Evolutionary conservation across 2,888 invertebrate species (phyloP).

Genomic region (Siphlonurus alternatus): DNA sequence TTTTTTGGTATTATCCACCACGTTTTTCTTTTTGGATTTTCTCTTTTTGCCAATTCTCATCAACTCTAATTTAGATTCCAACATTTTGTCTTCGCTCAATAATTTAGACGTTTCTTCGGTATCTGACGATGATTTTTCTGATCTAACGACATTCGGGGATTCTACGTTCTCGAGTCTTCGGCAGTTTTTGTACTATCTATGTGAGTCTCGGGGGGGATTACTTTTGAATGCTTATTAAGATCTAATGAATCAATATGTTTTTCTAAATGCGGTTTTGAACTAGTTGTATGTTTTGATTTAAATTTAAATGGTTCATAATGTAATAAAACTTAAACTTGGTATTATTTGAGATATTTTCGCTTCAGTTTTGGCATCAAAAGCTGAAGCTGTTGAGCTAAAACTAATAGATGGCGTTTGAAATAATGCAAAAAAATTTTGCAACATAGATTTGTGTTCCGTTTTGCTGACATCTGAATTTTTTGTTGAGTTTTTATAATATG

Average conservation of each 20-base stretch:
- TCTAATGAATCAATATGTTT: no score
- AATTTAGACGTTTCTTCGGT: background rate
- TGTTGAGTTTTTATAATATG: background rate
- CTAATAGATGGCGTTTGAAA: background rate
- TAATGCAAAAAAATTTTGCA: constrained; percentile 1
- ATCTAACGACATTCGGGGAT: no score
- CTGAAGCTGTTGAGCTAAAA: background rate
- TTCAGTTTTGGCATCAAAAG: constrained; percentile 2
- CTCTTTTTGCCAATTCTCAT: background rate
- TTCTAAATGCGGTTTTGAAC: background rate
- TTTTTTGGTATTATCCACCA: background rate
- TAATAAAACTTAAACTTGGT: background rate
- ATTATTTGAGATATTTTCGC: background rate
- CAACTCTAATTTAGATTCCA: background rate
- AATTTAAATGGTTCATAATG: background rate
- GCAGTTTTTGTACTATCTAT: background rate
- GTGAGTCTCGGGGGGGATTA: no score
- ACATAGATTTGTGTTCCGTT: background rate
- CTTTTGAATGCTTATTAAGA: background rate
- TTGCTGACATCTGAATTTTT: background rate
- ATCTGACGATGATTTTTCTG: background rate
- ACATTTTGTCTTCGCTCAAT: background rate
- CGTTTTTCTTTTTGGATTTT: background rate
- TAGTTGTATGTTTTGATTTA: background rate
- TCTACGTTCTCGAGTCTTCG: no score